These are phyloP conservation scores for Myrmecophaga tridactyla DNA, from an alignment of 2,113 vertebrate species.

Conservation along the genomic window DNA sequence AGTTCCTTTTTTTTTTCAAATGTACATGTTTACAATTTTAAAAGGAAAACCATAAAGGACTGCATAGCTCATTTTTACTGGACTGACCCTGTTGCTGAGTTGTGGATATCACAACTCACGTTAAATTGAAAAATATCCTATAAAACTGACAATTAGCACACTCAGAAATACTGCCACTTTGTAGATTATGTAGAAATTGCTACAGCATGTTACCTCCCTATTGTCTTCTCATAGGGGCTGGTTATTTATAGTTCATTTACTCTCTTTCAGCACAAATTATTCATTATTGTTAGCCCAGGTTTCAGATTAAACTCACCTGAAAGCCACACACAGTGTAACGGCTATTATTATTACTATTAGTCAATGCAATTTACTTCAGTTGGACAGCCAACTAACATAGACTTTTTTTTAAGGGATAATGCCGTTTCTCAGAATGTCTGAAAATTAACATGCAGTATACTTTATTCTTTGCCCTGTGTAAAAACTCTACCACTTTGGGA, in stretches of 20 bases:
- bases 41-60: neutral
- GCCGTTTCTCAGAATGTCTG: neutral
- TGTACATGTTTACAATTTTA: neutral
- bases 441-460: neutral
- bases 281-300: neutral
- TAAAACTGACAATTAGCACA: neutral
- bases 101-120: neutral
- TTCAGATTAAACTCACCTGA: neutral
- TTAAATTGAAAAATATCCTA: neutral
- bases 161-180: neutral
- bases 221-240: neutral
- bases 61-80: neutral
- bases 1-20: slow-evolving; percentile 24
- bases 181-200: neutral
- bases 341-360: neutral
- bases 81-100: neutral
- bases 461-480: neutral
- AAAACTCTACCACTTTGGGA: neutral
- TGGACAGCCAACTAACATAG: neutral
- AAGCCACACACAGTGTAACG: neutral
- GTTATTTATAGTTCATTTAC: neutral
- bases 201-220: neutral
- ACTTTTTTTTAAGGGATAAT: neutral
- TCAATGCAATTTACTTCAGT: neutral
- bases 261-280: neutral